Evolutionary conservation across 2,113 vertebrate genomes (phyloP), one percentile per base, ranked within the genome.

Genomic region (Chascanopsetta lugubris): DNA sequence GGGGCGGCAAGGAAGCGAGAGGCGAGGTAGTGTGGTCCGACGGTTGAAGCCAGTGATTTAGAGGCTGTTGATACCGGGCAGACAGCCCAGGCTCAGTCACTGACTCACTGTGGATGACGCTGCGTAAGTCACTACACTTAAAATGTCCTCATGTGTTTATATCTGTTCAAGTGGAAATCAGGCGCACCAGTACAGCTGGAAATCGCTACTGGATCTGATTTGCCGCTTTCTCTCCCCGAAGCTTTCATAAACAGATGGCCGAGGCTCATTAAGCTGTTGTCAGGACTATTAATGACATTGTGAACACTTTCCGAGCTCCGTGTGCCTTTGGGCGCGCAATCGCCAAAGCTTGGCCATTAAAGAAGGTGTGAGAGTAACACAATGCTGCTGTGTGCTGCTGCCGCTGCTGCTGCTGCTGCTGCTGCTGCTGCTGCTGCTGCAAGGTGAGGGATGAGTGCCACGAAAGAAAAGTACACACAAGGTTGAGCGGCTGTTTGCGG

Each of bases 61-160:
- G 81, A 75, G 89, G 86, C 90, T 91, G 91, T 91, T 91, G 89
- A 88, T 90, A 76, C 86, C 57, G 86, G 88, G 90, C 88, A 89
- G 77, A 50, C 75, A 59, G 89, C 88, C 90, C 85, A 88, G 88
- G 66, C 74, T 69, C 80, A 80, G 86, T 87, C 86, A 88, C 87
- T 91, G 90, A 88, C 87, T 90, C 90, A 90, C 81, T 62, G 72
- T 54, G 53, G 81, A 87, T 87, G 89, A 89, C 80, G 80, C 78
- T 88, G 86, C 77, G 78, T 88, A 90, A 90, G 87, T 90, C 91
- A 90, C 87, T 83, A 77, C 87, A 90, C 90, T 91, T 92, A 88
- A 91, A 91, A 86, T 82, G 80, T 88, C 85, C 88, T 89, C 79
- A 83, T 91, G 83, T 91, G 89, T 90, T 93, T 88, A 82, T 85